Evolutionary conservation across 2,888 invertebrate species (phyloP).

Genomic region (Chrysolina americana): DNA sequence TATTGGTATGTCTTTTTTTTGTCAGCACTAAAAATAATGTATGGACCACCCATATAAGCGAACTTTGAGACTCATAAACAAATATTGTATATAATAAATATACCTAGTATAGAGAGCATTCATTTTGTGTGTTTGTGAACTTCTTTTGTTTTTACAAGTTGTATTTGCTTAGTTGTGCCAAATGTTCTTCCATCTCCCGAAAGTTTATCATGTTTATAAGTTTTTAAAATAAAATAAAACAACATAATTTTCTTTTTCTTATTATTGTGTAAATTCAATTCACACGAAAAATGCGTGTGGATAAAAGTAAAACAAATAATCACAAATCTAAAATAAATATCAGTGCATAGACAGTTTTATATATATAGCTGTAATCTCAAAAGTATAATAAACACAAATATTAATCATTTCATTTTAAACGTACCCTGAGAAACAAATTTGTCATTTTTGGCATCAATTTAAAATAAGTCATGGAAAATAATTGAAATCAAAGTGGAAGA

Average conservation of each 20-base stretch:
- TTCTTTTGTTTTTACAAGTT: background rate
- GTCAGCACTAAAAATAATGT: no score
- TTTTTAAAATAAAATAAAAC: slow-evolving; percentile 4
- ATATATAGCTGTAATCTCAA: background rate
- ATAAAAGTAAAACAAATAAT: background rate
- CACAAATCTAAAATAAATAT: background rate
- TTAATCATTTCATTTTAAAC: background rate
- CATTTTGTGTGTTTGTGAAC: background rate
- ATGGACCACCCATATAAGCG: no score
- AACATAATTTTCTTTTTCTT: background rate
- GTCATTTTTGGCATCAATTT: slow-evolving; percentile 1
- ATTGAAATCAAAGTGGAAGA: no score
- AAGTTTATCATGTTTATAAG: background rate
- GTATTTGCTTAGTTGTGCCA: background rate
- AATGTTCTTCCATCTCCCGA: background rate
- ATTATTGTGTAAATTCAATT: background rate
- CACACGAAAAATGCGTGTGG: background rate
- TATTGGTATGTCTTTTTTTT: no score
- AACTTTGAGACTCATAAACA: background rate
- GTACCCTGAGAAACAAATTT: slow-evolving; percentile 1
- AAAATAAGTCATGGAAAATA: background rate
- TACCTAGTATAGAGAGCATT: background rate
- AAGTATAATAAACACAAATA: background rate
- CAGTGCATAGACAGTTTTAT: background rate
- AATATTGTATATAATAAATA: background rate